Evolutionary conservation across 2,113 vertebrate species (phyloP).

Genomic region (Cheirogaleus medius): DNA sequence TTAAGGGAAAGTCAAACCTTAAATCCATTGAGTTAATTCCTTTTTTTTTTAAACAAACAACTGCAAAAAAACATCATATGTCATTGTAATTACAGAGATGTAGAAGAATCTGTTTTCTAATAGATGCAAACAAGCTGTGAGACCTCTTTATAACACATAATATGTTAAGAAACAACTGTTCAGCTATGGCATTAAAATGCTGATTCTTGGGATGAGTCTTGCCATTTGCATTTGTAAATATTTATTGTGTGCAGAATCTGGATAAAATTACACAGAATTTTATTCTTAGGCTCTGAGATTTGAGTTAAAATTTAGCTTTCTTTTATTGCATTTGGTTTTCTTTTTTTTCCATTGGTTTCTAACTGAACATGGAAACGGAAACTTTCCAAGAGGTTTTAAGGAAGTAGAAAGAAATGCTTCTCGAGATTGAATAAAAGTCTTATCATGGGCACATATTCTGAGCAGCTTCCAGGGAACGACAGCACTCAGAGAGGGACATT

Average conservation of each 20-base stretch:
- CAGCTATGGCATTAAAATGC: neutral
- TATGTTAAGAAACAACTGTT: conserved; percentile 13
- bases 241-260: neutral
- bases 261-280: neutral
- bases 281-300: neutral
- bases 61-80: neutral
- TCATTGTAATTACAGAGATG: neutral
- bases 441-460: neutral
- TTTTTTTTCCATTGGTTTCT: neutral
- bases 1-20: neutral
- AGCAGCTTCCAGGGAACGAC: neutral
- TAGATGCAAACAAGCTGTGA: neutral
- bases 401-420: neutral
- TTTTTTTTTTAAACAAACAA: neutral
- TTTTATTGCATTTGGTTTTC: neutral
- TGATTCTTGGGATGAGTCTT: neutral
- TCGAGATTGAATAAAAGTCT: neutral
- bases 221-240: conserved; percentile 25
- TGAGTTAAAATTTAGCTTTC: neutral
- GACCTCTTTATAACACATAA: neutral
- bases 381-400: neutral
- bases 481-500: neutral
- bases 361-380: neutral
- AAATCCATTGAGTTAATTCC: neutral
- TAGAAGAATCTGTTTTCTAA: neutral